A percentile compares a stretch with the other conserved stretches of the same genome.
Evolutionary conservation across 2,888 invertebrate species (phyloP).

Genomic region (Amblyjoppa proteus): DNA sequence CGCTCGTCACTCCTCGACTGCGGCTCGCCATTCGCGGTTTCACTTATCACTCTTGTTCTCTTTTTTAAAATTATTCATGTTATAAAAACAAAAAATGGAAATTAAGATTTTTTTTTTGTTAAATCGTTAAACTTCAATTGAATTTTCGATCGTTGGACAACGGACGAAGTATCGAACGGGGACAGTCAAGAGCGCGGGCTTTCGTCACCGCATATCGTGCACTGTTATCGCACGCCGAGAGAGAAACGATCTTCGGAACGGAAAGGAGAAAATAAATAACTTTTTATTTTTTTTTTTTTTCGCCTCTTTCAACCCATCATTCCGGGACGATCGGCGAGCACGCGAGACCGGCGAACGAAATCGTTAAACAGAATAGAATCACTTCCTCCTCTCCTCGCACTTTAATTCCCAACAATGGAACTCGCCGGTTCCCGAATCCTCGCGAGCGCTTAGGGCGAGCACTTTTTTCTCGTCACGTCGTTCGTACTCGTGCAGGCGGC

Average conservation of each 20-base stretch:
- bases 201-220: too few relatives aligned
- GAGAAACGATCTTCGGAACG: background rate
- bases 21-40: conserved; percentile 76
- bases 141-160: background rate
- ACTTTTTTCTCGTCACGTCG: conserved; percentile 74
- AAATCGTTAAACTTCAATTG: too few relatives aligned
- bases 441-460: conserved; percentile 38
- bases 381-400: conserved; percentile 37
- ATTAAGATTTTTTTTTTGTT: background rate
- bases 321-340: conserved; percentile 6
- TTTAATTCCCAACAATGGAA: conserved; percentile 24
- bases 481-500: conserved; percentile 30
- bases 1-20: conserved; percentile 57
- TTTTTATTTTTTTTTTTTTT: background rate
- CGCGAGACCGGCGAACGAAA: background rate
- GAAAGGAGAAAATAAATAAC: background rate
- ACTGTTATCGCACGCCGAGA: too few relatives aligned
- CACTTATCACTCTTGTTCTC: conserved; percentile 28
- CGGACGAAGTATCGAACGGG: too few relatives aligned
- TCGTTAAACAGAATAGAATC: conserved; percentile 1
- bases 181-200: too few relatives aligned
- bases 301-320: conserved; percentile 52
- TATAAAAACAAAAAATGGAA: background rate
- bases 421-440: conserved; percentile 24
- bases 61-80: background rate